Conservation (phyloP, 2,888 invertebrate genomes). For the Scaptomyza reducta region DNA sequence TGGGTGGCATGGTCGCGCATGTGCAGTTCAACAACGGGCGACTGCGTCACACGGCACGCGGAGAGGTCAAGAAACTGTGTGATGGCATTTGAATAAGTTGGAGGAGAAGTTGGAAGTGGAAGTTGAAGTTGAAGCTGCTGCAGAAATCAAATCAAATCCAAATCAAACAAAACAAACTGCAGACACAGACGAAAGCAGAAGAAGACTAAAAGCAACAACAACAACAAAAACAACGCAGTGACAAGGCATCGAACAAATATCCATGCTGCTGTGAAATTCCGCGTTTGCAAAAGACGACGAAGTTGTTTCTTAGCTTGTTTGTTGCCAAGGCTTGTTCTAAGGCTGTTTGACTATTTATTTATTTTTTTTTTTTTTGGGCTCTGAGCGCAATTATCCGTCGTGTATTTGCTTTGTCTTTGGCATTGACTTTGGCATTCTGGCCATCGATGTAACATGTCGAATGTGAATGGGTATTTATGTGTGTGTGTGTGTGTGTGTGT, state of each 20-base stretch:
- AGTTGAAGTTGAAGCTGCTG: conserved; percentile 44
- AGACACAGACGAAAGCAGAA: conserved; percentile 32
- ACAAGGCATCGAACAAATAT: conserved; percentile 81
- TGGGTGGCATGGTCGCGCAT: conserved; percentile 62
- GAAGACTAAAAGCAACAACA: conserved; percentile 9
- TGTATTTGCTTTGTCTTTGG: conserved; percentile 56
- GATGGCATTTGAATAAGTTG: conserved; percentile 67
- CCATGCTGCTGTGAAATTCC: conserved; percentile 82
- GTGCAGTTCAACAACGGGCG: conserved; percentile 65
- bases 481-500: conserved; percentile 5
- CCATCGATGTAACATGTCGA: conserved; percentile 56
- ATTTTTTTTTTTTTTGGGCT: conserved; percentile 30
- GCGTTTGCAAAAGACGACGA: conserved; percentile 57
- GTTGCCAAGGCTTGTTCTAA: conserved; percentile 46
- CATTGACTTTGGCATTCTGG: conserved; percentile 52
- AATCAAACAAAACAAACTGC: conserved; percentile 77
- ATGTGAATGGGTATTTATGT: conserved; percentile 34
- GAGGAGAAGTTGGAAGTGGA: conserved; percentile 5
- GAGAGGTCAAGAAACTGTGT: conserved; percentile 72
- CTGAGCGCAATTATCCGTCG: conserved; percentile 69
- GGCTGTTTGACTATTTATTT: conserved; percentile 31
- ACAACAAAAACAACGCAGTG: conserved; percentile 36
- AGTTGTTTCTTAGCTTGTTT: conserved; percentile 52
- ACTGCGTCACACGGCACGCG: conserved; percentile 68
- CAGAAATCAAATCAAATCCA: conserved; percentile 80